Conservation (phyloP, 1,140 invertebrate species). For the Phymorhynchus buccinoides region DNA sequence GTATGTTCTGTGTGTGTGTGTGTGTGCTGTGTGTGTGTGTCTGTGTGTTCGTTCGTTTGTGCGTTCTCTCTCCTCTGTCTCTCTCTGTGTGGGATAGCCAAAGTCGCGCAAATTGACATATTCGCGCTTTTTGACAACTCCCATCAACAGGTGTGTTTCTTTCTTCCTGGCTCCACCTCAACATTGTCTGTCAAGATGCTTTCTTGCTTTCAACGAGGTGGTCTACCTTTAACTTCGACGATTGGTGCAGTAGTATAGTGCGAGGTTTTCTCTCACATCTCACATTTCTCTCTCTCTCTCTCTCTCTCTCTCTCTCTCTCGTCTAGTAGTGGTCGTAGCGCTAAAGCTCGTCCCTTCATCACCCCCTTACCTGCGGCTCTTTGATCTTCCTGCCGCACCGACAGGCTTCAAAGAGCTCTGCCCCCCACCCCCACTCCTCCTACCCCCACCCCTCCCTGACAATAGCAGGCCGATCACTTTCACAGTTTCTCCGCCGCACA, state of each 20-base stretch:
- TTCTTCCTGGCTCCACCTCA: not conserved
- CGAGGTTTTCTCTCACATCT: not conserved
- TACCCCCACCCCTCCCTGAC: conserved; percentile 6
- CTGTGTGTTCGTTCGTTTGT: too few species aligned
- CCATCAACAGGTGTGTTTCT: conserved; percentile 17
- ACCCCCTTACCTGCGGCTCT: not conserved
- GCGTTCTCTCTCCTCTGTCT: too few species aligned
- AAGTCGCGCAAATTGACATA: too few species aligned
- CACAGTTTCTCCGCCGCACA: conserved; percentile 26
- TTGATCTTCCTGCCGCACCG: conserved; percentile 27
- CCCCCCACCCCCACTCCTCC: not conserved
- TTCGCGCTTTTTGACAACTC: not conserved
- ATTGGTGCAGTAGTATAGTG: not conserved
- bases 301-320: too few species aligned
- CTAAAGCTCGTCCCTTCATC: too few species aligned
- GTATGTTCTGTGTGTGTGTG: not conserved
- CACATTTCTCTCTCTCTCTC: conserved; percentile 13
- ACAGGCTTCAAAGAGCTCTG: conserved; percentile 24
- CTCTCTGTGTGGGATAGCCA: too few species aligned
- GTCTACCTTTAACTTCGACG: too few species aligned
- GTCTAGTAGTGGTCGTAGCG: too few species aligned
- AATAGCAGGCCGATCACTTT: conserved; percentile 34
- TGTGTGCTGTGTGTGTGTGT: not conserved
- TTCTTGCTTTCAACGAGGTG: not conserved
- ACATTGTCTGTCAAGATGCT: not conserved